Base-by-base conservation (phyloP, 2,888 invertebrate genomes). In the Tromatobia lineatoria region DNA sequence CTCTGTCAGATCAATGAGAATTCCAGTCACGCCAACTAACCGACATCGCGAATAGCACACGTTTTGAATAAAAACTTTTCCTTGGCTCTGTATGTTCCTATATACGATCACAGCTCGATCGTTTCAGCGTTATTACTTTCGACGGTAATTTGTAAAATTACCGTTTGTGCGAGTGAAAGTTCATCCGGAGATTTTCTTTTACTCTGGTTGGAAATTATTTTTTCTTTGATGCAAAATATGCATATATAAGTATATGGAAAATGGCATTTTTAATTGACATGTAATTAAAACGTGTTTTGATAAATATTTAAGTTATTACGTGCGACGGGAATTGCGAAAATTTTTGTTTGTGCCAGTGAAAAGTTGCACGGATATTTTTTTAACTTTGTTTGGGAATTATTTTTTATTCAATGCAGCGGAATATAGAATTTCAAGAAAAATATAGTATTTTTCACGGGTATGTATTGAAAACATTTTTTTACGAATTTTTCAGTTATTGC, bases 1-100 rank as follows among this genome's bases (percentile, higher is more conserved):
- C 47, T 23, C 18, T 20, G 25, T 8, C 61, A 61, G 67, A 83
- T 83, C 76, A 77, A 83, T 83, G 80, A 77, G 71, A 83, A 83
- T 80, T 83, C 80, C 76, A 80, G 80, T 83, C 83, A 80, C 80
- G 83, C 83, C 73, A 76, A 59, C 75, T 57, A 64, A 66, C 70
- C 69, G 23, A 80, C 83, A 70, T 50, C 70, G 45, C 18, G 18
- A 11, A 42, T 64, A 74, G 67, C 74, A 59, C 70, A 47, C 73
- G 66, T 80, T 76, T 69, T 52, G 20, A 45, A 79, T 70, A 67
- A 67, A 80, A 83, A 83, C 34, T 69, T 78, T 82, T 74, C 10
- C 45, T 64, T 54, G 20, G 57, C 66, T 47, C 57, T 57, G 47
- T 47, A 57, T 47, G 64, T 38, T 18, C 15, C 29, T 15, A 15